These are phyloP conservation scores for Geotrupes spiniger DNA, from an alignment of 2,888 invertebrate genomes.

Conservation along the genomic window DNA sequence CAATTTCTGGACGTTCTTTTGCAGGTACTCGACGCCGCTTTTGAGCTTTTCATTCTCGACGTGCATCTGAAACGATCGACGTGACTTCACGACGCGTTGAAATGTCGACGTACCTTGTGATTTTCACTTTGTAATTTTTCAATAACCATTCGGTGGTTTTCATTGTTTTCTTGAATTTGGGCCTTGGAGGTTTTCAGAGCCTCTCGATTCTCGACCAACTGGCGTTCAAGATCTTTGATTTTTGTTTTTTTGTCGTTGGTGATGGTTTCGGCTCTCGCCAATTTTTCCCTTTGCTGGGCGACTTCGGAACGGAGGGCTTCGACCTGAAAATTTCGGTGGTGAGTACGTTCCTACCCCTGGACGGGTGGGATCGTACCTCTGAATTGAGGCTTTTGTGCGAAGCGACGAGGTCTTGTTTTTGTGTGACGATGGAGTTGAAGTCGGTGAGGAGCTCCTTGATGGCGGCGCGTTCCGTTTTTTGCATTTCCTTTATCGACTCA, in stretches of 20 bases:
- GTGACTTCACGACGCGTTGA: not conserved
- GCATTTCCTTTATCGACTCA: constrained; percentile 39
- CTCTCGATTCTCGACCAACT: too few species aligned
- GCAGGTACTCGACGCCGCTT: constrained; percentile 36
- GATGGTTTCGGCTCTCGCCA: not conserved
- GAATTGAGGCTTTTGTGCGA: too few species aligned
- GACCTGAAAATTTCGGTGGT: too few species aligned
- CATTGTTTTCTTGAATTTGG: too few species aligned
- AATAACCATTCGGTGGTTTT: not conserved
- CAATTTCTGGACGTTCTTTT: constrained; percentile 39
- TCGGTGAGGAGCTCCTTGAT: constrained; percentile 38
- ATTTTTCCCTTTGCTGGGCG: too few species aligned
- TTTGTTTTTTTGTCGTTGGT: constrained; percentile 1
- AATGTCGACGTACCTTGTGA: not conserved
- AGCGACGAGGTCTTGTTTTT: constrained; percentile 34
- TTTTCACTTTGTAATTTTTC: constrained; percentile 3
- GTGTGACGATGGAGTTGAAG: constrained; percentile 32
- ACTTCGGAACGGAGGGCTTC: too few species aligned
- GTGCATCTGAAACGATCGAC: not conserved
- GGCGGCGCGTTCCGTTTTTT: constrained; percentile 38
- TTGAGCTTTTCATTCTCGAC: constrained; percentile 30
- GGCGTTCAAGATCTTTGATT: constrained; percentile 1
- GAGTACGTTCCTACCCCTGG: too few species aligned
- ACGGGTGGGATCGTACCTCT: too few species aligned
- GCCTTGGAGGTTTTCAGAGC: too few species aligned